Evolutionary conservation across 1,140 invertebrate species (phyloP).

Genomic region (Holotrichia oblita): DNA sequence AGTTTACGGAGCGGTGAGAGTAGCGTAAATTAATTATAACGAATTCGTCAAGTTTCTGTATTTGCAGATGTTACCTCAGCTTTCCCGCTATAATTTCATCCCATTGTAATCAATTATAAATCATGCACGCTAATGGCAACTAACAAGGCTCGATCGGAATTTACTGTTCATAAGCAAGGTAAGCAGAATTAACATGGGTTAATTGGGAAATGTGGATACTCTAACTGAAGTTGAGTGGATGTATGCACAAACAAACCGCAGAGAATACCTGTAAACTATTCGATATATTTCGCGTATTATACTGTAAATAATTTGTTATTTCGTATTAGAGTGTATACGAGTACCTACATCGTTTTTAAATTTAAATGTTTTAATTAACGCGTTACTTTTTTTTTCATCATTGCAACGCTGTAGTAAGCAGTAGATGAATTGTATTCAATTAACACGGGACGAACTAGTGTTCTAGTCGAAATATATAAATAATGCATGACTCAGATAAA

Average conservation of each 20-base stretch:
- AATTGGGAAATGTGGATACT: background rate
- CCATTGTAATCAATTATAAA: background rate
- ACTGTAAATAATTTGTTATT: no score
- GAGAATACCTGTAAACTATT: no score
- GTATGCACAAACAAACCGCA: background rate
- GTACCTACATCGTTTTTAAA: no score
- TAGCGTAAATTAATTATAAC: background rate
- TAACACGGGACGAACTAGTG: no score
- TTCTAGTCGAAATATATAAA: no score
- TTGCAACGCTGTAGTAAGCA: no score
- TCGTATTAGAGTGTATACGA: no score
- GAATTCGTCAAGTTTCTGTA: constrained; percentile 3
- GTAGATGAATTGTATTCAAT: no score
- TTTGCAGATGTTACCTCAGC: background rate
- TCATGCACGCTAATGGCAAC: background rate
- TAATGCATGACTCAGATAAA: no score
- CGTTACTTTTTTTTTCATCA: no score
- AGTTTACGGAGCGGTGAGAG: background rate
- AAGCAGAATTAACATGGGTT: constrained; percentile 9
- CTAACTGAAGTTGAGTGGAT: background rate
- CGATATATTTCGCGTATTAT: no score
- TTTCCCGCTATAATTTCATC: background rate
- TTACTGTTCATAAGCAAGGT: background rate
- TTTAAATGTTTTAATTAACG: no score
- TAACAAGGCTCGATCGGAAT: background rate